Conservation (phyloP, 2,113 vertebrate species). For the Pterocles orientalis region DNA sequence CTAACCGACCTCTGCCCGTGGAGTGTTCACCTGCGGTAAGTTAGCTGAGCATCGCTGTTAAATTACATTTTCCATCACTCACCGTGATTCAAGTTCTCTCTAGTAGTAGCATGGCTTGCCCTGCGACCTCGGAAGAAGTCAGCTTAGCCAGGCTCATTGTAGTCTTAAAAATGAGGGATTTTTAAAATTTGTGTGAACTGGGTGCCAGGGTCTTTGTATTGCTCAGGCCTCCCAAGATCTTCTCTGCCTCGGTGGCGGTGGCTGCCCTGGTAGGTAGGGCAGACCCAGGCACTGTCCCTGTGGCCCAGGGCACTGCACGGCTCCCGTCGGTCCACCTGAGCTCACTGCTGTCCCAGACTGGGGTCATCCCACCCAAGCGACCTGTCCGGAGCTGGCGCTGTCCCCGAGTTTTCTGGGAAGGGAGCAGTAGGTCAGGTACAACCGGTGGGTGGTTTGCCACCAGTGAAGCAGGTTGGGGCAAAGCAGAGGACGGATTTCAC, state of each 20-base stretch:
- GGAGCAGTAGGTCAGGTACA: neutral
- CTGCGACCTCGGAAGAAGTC: neutral
- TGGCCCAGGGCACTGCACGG: fast-evolving
- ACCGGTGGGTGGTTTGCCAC: neutral
- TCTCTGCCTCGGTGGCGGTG: neutral
- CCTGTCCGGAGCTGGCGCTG: neutral
- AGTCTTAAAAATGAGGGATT: neutral
- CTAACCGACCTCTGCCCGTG: neutral
- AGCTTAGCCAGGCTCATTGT: neutral
- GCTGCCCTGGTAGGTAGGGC: neutral
- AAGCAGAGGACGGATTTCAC: neutral
- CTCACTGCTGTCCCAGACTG: fast-evolving
- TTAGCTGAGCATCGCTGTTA: neutral
- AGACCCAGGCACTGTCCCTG: fast-evolving
- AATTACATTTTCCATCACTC: neutral
- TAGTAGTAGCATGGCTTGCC: neutral
- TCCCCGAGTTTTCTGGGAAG: neutral
- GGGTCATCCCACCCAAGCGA: neutral
- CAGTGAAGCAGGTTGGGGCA: neutral
- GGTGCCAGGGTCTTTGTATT: neutral
- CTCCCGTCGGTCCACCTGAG: neutral
- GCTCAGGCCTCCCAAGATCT: neutral
- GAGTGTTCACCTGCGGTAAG: neutral
- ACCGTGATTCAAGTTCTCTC: neutral
- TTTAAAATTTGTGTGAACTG: neutral